phyloP scores from a whole-genome alignment of 2,113 vertebrate genomes.

The Pao palembangensis region DNA sequence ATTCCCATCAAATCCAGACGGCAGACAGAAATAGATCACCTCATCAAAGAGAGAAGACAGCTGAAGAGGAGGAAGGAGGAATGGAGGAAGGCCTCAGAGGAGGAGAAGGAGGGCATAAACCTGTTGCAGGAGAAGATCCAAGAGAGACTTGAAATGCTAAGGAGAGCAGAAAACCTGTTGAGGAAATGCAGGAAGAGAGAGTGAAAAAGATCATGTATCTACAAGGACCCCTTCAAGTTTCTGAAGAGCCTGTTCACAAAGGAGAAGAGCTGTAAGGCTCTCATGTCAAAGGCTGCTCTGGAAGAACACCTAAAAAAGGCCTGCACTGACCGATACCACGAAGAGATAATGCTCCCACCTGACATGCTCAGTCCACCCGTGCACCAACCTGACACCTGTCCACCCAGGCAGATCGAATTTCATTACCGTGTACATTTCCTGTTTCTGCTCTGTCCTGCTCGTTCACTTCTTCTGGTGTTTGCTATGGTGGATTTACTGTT shows the following conservation, averaged over 20 bases:
- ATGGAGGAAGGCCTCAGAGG: not conserved
- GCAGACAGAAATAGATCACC: too few relatives aligned
- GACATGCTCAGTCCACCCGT: not conserved
- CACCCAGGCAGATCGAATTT: not conserved
- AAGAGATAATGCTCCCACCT: not conserved
- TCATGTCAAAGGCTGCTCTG: not conserved
- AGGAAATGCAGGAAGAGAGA: not conserved
- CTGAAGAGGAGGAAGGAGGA: not conserved
- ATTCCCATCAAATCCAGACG: too few relatives aligned
- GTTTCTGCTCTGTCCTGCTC: too few relatives aligned
- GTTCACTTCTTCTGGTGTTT: too few relatives aligned
- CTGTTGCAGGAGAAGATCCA: not conserved
- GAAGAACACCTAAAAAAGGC: not conserved
- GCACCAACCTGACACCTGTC: not conserved
- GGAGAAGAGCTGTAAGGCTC: not conserved
- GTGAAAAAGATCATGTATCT: not conserved
- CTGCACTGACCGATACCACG: not conserved
- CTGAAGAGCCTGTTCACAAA: not conserved
- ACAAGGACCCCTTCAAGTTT: not conserved
- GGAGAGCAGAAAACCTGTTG: not conserved
- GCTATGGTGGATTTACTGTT: too few relatives aligned
- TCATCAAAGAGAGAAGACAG: too few relatives aligned
- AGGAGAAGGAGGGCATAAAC: not conserved
- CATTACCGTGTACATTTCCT: too few relatives aligned
- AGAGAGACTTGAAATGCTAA: not conserved